These are phyloP conservation scores for Chaetodon trifascialis DNA, from an alignment of 2,113 vertebrate genomes.

Conservation along the genomic window DNA sequence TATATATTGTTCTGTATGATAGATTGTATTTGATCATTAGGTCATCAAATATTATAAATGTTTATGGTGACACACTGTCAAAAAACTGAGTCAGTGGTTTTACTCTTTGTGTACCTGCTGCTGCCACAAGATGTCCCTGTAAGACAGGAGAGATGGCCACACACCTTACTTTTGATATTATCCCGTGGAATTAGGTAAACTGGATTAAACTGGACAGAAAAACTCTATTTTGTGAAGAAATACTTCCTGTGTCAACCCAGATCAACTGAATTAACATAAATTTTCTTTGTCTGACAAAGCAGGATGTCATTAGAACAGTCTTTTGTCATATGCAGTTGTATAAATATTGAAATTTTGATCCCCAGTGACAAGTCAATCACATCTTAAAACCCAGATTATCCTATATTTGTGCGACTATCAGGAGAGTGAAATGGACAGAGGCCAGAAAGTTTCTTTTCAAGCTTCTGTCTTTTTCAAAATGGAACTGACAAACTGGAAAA, in stretches of 20 bases:
- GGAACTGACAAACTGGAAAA: neutral
- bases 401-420: neutral
- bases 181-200: neutral
- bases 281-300: neutral
- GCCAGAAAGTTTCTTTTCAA: neutral
- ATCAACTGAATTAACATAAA: neutral
- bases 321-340: neutral
- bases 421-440: neutral
- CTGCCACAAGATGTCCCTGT: conserved; percentile 64
- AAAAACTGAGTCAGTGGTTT: neutral
- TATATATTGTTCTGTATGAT: no score
- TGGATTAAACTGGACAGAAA: neutral
- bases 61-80: neutral
- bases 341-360: neutral
- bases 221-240: neutral
- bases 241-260: neutral
- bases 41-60: no score
- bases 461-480: neutral
- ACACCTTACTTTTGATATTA: no score
- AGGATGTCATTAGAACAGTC: neutral
- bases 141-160: neutral
- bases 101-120: neutral
- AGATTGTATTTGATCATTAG: no score
- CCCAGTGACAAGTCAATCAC: neutral
- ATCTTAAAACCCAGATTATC: neutral